Evolutionary conservation across 2,797 vertebrate genomes (phyloP).

Genomic region (Limnodromus scolopaceus): DNA sequence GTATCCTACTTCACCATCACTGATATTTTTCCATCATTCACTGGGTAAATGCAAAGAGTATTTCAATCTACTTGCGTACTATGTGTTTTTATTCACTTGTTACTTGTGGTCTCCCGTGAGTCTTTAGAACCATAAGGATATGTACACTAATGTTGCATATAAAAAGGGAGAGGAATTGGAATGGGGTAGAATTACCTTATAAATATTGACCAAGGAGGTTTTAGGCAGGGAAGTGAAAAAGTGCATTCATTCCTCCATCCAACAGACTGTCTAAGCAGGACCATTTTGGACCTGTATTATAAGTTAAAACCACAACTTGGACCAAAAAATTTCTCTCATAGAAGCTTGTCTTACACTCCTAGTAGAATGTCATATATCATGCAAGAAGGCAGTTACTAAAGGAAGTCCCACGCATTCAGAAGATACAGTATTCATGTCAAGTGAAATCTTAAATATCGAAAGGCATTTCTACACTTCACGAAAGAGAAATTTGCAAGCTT

Average conservation of each 20-base stretch:
- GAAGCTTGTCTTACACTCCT: neutral
- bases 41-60: neutral
- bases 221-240: neutral
- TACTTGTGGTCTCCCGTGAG: neutral
- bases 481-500: neutral
- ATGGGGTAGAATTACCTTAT: neutral
- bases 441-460: neutral
- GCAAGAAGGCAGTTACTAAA: neutral
- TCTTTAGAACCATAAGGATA: neutral
- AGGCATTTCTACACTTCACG: neutral
- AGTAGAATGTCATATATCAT: fast-evolving
- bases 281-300: neutral
- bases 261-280: neutral
- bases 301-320: neutral
- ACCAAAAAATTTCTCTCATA: neutral
- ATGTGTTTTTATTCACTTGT: neutral
- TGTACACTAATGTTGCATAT: neutral
- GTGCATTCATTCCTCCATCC: neutral
- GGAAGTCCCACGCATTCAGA: neutral
- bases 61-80: neutral
- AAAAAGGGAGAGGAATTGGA: neutral
- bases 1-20: neutral
- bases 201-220: neutral
- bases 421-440: neutral
- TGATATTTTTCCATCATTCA: neutral